Conservation (phyloP, 2,113 vertebrate genomes). For the Tachysurus vachellii region DNA sequence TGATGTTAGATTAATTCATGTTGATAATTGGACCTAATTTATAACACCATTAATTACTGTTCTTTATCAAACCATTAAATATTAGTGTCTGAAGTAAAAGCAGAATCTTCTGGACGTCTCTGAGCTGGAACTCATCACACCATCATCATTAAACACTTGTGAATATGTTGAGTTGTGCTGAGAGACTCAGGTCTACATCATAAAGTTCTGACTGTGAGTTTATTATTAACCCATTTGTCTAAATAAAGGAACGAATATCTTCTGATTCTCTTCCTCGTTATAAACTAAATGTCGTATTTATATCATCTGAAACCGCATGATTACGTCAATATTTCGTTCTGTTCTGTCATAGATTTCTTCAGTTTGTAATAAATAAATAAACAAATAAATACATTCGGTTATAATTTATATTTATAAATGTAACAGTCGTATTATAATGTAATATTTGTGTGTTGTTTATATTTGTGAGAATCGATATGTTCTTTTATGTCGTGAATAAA, state of each 20-base stretch:
- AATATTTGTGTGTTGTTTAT: constrained; percentile 13
- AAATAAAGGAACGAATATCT: neutral
- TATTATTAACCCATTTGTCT: neutral
- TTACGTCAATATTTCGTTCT: neutral
- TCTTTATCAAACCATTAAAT: neutral
- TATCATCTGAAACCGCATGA: neutral
- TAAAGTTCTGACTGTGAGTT: neutral
- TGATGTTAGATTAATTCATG: no score
- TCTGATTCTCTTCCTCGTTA: neutral
- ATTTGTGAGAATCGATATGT: neutral
- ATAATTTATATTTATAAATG: neutral
- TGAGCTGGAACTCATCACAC: neutral
- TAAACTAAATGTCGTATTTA: neutral
- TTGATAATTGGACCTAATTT: no score
- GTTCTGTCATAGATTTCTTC: neutral
- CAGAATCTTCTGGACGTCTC: neutral
- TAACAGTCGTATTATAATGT: neutral
- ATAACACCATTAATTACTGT: neutral
- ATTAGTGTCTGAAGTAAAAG: neutral
- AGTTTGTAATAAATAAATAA: constrained; percentile 15
- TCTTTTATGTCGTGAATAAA: no score
- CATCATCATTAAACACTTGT: neutral
- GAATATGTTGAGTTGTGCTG: neutral
- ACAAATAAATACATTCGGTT: neutral
- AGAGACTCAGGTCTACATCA: neutral